Evolutionary conservation across 2,113 vertebrate genomes (phyloP), one percentile per base, ranked within the genome.

Genomic region (Xenopus laevis): DNA sequence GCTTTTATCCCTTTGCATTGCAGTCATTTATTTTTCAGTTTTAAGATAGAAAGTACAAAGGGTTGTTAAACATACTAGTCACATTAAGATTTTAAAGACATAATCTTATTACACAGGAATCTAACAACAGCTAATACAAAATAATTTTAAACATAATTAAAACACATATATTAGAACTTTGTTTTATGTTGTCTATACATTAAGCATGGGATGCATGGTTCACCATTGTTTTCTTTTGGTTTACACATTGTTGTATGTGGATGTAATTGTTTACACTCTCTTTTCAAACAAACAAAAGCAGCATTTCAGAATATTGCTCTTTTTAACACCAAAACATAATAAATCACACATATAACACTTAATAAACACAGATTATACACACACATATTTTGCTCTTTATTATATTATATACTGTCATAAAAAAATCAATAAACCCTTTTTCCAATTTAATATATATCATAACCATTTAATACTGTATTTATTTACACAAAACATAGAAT

Each of bases 191-290:
- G 45, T 9, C 11, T 18, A 10, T 65, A 65, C n/a, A 64, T 17
- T 33, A 7, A 40, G 33, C 33, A 40, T 40, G 33, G 33, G 33
- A 40, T 40, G 33, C 5, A 7, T 9, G 33, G 6, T 40, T 40
- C 33, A 40, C 33, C 33, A 40, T 40, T 27, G 8, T 40, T 40
- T 9, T 40, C 33, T 40, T 40, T 40, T 40, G 33, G 44, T 45
- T 67, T 55, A 68, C 55, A 68, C 13, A 68, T 68, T 75, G 59
- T 82, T 83, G 83, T 83, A 44, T 83, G 87, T 84, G 87, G 82
- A 84, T 90, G 89, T 94, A 93, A 90, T 93, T 91, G 89, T 84
- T 89, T 90, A 87, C 90, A 81, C 85, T 87, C 33, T 89, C 84
- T 81, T 86, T 83, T 86, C 82, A 78, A 84, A 74, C 72, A 74